These are phyloP conservation scores for Entomobrya proxima DNA, from an alignment of 2,888 invertebrate genomes.

Conservation along the genomic window DNA sequence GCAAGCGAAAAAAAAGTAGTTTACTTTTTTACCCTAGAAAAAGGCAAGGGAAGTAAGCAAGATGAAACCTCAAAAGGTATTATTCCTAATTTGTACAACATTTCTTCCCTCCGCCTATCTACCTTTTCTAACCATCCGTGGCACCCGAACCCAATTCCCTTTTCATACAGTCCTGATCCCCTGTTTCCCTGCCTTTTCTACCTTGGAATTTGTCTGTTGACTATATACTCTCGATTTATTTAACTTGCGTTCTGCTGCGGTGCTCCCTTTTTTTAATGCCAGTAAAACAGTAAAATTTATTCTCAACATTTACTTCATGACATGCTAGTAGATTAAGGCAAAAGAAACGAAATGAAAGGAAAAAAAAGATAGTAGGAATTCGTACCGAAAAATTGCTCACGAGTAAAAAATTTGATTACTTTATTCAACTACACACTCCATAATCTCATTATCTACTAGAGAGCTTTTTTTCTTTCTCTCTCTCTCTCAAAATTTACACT, in stretches of 20 bases:
- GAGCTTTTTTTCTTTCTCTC: not conserved
- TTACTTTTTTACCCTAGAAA: too few relatives aligned
- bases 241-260: constrained; percentile 7
- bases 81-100: constrained; percentile 3
- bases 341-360: not conserved
- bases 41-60: not conserved
- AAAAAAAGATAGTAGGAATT: not conserved
- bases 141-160: not conserved
- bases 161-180: not conserved
- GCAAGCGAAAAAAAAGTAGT: too few relatives aligned
- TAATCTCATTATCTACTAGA: constrained; percentile 33
- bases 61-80: not conserved
- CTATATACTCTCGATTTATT: constrained; percentile 30
- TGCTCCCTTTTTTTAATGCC: not conserved
- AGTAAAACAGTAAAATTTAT: constrained; percentile 5
- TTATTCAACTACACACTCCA: constrained; percentile 42
- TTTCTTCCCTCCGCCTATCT: not conserved
- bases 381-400: constrained; percentile 29
- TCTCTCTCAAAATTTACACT: not conserved
- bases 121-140: too few relatives aligned
- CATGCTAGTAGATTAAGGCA: constrained; percentile 13
- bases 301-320: constrained; percentile 35
- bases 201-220: constrained; percentile 19
- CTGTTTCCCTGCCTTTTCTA: not conserved
- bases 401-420: constrained; percentile 42